These are phyloP conservation scores for Okapia johnstoni DNA, from an alignment of 2,113 vertebrate genomes.

Conservation along the genomic window DNA sequence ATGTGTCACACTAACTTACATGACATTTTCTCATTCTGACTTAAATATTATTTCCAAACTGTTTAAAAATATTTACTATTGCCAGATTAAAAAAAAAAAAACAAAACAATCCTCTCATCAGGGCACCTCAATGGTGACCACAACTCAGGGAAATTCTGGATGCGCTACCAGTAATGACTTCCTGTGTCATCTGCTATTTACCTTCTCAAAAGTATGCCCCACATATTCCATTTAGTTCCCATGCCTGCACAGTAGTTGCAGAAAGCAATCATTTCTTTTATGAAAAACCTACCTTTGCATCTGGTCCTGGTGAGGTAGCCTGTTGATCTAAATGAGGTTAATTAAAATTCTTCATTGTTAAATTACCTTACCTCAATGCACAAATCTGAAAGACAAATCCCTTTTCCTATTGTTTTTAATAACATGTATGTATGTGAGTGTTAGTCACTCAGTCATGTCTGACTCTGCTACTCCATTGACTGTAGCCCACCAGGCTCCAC, in stretches of 20 bases:
- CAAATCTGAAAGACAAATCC: slow-evolving; percentile 9
- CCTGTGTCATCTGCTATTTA: not conserved
- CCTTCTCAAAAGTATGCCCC: not conserved
- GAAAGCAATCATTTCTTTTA: not conserved
- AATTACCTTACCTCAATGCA: not conserved
- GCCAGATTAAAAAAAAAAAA: not conserved
- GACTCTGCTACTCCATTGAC: not conserved
- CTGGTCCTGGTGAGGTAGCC: not conserved
- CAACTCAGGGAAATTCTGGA: not conserved
- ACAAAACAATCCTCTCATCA: not conserved
- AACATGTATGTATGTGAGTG: not conserved
- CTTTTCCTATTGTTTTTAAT: not conserved
- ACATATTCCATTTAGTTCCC: not conserved
- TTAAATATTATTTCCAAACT: slow-evolving; percentile 8
- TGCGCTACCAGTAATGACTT: not conserved
- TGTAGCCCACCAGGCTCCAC: not conserved
- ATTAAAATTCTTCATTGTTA: slow-evolving; percentile 25
- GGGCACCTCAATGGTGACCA: not conserved
- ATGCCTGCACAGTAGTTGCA: not conserved
- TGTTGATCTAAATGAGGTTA: slow-evolving; percentile 1
- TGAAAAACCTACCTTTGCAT: slow-evolving; percentile 40
- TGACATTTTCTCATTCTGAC: not conserved
- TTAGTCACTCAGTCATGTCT: not conserved
- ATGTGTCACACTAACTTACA: not conserved
- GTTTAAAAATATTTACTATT: not conserved